Evolutionary conservation across 2,888 invertebrate genomes (phyloP).

Genomic region (Glyphotaelius pellucidus): DNA sequence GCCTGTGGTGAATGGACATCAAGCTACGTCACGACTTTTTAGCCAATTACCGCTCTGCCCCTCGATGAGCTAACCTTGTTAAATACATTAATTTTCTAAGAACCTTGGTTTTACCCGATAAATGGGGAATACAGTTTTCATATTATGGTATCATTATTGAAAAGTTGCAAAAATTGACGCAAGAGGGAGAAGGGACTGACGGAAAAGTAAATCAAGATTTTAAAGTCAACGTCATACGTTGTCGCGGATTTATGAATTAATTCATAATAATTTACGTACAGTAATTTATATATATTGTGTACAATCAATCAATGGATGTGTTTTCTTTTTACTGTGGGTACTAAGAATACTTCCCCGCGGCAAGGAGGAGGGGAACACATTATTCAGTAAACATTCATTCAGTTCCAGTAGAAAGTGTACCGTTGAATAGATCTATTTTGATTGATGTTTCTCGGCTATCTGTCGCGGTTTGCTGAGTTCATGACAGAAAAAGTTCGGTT

Average conservation of each 20-base stretch:
- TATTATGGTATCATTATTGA: not conserved
- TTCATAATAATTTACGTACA: not conserved
- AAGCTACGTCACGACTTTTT: too few relatives aligned
- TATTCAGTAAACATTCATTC: not conserved
- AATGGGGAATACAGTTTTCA: not conserved
- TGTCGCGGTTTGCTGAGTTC: not conserved
- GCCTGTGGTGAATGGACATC: too few relatives aligned
- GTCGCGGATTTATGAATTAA: not conserved
- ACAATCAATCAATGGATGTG: not conserved
- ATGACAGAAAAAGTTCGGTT: slow-evolving; percentile 15
- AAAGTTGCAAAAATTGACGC: not conserved
- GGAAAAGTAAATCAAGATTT: not conserved
- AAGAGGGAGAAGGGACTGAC: not conserved
- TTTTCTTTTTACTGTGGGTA: not conserved
- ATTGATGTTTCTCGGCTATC: slow-evolving; percentile 17
- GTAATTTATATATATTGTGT: not conserved
- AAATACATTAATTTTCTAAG: too few relatives aligned
- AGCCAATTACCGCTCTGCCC: too few relatives aligned
- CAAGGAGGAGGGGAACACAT: not conserved
- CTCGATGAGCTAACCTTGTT: too few relatives aligned
- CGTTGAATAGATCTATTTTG: not conserved
- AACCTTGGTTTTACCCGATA: not conserved
- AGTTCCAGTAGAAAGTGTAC: not conserved
- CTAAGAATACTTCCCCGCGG: not conserved
- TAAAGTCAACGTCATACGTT: not conserved